Conservation (phyloP, 2,113 vertebrate genomes). For the Astur gentilis region DNA sequence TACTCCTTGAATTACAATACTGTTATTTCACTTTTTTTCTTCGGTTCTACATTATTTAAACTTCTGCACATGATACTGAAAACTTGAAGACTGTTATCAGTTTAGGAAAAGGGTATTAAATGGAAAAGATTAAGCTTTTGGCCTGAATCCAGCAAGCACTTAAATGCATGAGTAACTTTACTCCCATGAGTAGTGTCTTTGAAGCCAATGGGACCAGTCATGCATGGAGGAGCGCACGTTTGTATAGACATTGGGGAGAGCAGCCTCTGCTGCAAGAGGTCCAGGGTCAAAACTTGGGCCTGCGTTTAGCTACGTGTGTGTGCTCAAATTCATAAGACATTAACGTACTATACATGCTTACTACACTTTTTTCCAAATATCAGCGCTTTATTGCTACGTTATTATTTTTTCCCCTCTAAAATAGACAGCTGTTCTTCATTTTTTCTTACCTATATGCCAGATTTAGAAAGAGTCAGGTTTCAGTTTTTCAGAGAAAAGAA, state of each 20-base stretch:
- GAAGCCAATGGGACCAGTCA: slow-evolving; percentile 20
- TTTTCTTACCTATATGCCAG: background rate
- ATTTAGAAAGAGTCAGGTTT: background rate
- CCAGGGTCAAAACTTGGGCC: background rate
- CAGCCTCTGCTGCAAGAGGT: background rate
- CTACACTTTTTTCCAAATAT: background rate
- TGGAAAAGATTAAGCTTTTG: slow-evolving; percentile 63
- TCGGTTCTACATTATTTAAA: slow-evolving; percentile 54
- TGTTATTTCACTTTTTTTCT: slow-evolving; percentile 23
- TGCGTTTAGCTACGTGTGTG: background rate
- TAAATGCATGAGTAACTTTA: slow-evolving; percentile 67
- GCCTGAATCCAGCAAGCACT: slow-evolving; percentile 52
- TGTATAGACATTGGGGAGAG: background rate
- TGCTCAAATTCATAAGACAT: background rate
- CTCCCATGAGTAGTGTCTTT: slow-evolving; percentile 52
- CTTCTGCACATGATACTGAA: slow-evolving; percentile 55
- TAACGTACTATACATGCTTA: background rate
- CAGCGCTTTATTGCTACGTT: background rate
- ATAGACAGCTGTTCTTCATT: background rate
- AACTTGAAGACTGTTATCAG: slow-evolving; percentile 50
- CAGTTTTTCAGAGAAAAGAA: background rate
- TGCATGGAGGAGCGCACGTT: background rate
- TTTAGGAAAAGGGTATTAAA: slow-evolving; percentile 63
- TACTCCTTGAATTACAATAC: slow-evolving; percentile 52
- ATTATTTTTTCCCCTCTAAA: background rate